A percentile compares a stretch with the other conserved stretches of the same genome.
Evolutionary conservation across 1,140 invertebrate species (phyloP).

Genomic region (Neodiprion pinetum): DNA sequence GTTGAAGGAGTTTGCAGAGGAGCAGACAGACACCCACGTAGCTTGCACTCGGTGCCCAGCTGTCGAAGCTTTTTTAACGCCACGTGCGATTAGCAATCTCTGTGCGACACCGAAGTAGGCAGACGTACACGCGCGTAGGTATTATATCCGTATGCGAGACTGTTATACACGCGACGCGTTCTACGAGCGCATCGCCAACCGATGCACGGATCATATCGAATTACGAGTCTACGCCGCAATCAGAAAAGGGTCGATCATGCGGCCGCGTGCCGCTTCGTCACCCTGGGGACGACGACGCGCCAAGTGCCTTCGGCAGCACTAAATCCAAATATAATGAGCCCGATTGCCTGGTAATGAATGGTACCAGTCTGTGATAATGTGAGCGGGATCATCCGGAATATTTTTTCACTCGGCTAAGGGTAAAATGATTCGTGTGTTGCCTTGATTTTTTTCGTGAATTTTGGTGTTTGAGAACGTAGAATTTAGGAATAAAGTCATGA

Average conservation of each 20-base stretch:
- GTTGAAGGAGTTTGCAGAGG: background rate
- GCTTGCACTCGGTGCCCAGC: background rate
- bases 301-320: background rate
- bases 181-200: background rate
- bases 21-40: background rate
- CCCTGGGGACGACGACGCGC: background rate
- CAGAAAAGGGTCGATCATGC: background rate
- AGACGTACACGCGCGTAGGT: background rate
- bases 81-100: conserved; percentile 2
- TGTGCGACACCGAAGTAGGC: background rate
- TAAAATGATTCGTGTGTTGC: too few species aligned
- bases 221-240: background rate
- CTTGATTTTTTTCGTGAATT: too few species aligned
- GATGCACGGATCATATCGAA: background rate
- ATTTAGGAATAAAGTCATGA: too few species aligned
- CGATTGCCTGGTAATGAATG: background rate
- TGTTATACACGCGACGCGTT: too few species aligned
- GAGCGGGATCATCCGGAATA: too few species aligned
- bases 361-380: too few species aligned
- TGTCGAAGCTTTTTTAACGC: conserved; percentile 3
- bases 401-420: too few species aligned
- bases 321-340: background rate
- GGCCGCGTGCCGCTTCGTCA: conserved; percentile 1
- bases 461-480: too few species aligned
- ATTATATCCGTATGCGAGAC: background rate